Base-by-base conservation (phyloP, 2,113 vertebrate species). In the Scopus umbretta region DNA sequence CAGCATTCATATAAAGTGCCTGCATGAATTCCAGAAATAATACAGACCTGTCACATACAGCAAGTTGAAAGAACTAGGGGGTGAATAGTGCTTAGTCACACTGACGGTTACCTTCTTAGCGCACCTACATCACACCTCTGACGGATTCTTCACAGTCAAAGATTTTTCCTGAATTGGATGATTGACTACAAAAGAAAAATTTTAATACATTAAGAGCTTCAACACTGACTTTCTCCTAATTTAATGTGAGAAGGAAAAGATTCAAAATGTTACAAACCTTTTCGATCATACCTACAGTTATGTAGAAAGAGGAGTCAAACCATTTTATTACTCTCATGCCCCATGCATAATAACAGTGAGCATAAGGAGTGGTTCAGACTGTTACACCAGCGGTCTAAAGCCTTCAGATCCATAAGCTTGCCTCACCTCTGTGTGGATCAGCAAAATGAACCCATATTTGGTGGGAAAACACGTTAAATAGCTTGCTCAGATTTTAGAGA, bases 131-230 rank as follows among this genome's bases (percentile, higher is more conserved):
- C 58, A 23, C 45, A 52, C 6, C 36, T 72, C 36, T 53, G 47
- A 52, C 6, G 25, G 30, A 66, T 17, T 38, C 27, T 18, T 63
- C 38, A 49, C 20, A 14, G 21, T 5, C 34, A 65, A 65, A 56
- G 13, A 8, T 19, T 38, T 27, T 75, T 72, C 61, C 18, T 53
- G 15, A 56, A 17, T 3, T 1, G 1, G 10, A 25, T 30, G 9
- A 34, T 0, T 26, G 34, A 20, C 23, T 58, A 50, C 10, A 38
- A 66, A 80, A 58, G 13, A 68, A 11, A 15, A 53, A 52, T 53
- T 88, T 70, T 50, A 59, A 53, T 15, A 36, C 1, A 0, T 1
- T 1, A 15, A 42, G 13, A 53, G 1, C 3, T 65, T 88, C 16
- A 55, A 6, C 9, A 18, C 15, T 30, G 22, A 16, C 25, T 66